A percentile compares a stretch with the other conserved stretches of the same genome.
These are phyloP conservation scores for Lindbergichthys nudifrons DNA, from an alignment of 2,797 vertebrate genomes.

Conservation along the genomic window DNA sequence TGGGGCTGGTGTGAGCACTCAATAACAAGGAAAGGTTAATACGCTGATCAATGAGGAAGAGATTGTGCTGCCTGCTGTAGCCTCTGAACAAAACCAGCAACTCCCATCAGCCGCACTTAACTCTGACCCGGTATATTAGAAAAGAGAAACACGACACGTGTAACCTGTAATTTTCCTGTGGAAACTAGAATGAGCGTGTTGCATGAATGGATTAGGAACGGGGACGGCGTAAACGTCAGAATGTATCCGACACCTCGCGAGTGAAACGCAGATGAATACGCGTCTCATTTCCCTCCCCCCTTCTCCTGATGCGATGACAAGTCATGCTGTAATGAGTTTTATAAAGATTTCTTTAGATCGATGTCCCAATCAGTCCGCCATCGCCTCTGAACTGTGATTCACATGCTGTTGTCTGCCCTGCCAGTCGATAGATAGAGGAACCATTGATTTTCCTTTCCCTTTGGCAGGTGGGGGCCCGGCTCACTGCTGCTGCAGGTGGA, in stretches of 20 bases:
- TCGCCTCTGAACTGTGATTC: constrained; percentile 79
- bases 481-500: constrained; percentile 23
- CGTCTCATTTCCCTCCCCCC: constrained; percentile 29
- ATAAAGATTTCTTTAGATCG: constrained; percentile 85
- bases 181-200: constrained; percentile 11
- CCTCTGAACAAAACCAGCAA: constrained; percentile 51
- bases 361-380: constrained; percentile 82
- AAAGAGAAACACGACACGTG: constrained; percentile 5
- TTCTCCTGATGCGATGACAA: constrained; percentile 70
- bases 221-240: constrained; percentile 12
- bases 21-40: constrained; percentile 75
- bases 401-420: constrained; percentile 72
- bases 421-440: constrained; percentile 76
- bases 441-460: constrained; percentile 78
- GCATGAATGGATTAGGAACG: constrained; percentile 43
- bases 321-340: constrained; percentile 84
- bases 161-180: constrained; percentile 32
- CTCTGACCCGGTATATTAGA: constrained; percentile 27
- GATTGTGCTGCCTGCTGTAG: constrained; percentile 12
- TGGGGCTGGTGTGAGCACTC: constrained; percentile 40
- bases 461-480: constrained; percentile 36
- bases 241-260: constrained; percentile 43
- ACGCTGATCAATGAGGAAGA: constrained; percentile 72
- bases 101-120: constrained; percentile 28
- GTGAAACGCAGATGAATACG: constrained; percentile 67